Evolutionary conservation across 1,140 invertebrate genomes (phyloP).

Genomic region (Cephus cinctus): DNA sequence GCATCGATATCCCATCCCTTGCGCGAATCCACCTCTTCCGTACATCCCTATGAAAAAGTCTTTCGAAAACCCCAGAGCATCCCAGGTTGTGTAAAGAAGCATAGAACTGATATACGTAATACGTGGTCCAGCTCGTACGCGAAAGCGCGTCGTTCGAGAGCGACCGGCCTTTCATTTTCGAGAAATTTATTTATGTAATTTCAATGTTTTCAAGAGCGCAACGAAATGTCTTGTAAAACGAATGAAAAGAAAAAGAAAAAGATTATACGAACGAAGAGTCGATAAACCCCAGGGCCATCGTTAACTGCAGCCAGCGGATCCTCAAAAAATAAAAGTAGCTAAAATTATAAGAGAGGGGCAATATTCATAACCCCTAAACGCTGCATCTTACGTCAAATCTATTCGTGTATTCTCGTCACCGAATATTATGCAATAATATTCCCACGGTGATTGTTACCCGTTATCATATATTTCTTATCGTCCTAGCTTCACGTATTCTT

Average conservation of each 20-base stretch:
- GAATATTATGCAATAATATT: no score
- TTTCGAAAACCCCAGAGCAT: no score
- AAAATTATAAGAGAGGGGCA: no score
- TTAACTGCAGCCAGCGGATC: conserved; percentile 33
- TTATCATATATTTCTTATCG: no score
- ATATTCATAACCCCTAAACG: no score
- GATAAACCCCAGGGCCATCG: conserved; percentile 29
- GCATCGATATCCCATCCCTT: background rate
- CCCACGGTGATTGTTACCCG: no score
- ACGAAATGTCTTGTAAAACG: conserved; percentile 31
- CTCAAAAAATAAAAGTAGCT: no score
- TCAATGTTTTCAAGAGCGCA: conserved; percentile 41
- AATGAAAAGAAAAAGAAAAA: conserved; percentile 17
- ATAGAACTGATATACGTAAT: conserved; percentile 46
- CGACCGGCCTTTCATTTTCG: conserved; percentile 48
- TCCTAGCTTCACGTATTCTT: no score
- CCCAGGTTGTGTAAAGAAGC: background rate
- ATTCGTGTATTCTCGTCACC: no score
- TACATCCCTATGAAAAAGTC: no score
- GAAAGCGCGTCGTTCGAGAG: conserved; percentile 32
- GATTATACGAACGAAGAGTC: background rate
- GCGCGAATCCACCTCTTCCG: no score
- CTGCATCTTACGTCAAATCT: no score
- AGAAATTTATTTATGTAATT: conserved; percentile 53
- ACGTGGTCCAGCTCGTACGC: conserved; percentile 39